Evolutionary conservation across 2,888 invertebrate species (phyloP).

Genomic region (Sinodicranocentrus sp.): DNA sequence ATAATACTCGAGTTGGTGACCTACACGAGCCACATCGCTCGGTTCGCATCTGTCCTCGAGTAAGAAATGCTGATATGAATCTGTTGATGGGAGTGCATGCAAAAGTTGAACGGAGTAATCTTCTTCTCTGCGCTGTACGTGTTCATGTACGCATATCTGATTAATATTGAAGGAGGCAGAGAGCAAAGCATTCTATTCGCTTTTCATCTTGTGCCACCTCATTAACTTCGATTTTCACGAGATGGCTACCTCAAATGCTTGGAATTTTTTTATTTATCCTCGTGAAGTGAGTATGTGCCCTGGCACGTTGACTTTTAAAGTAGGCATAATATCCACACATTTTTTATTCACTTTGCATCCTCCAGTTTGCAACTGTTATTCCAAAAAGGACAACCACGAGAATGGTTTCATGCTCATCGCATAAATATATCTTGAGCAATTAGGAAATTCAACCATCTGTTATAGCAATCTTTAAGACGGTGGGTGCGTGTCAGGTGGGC

Average conservation of each 20-base stretch:
- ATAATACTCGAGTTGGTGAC: conserved; percentile 25
- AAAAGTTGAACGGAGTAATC: no score
- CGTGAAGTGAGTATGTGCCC: conserved; percentile 53
- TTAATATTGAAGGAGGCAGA: no score
- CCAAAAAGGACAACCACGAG: not conserved
- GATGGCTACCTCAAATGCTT: no score
- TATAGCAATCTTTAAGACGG: conserved; percentile 49
- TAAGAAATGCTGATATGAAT: not conserved
- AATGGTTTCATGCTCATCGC: not conserved
- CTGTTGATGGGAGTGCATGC: no score
- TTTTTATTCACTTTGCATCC: not conserved
- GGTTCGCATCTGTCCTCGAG: conserved; percentile 53
- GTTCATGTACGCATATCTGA: no score
- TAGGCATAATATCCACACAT: no score
- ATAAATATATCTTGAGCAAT: conserved; percentile 15
- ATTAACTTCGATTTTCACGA: conserved; percentile 41
- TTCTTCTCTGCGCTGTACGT: no score
- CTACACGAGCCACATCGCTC: conserved; percentile 54
- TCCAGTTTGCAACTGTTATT: conserved; percentile 68
- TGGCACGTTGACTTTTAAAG: conserved; percentile 45
- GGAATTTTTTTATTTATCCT: no score
- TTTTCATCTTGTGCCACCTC: conserved; percentile 54
- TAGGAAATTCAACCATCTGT: conserved; percentile 65
- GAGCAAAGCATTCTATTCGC: not conserved
- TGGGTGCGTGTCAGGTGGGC: conserved; percentile 62